These are phyloP conservation scores for Parochlus steinenii DNA, from an alignment of 2,888 invertebrate species.

Conservation along the genomic window DNA sequence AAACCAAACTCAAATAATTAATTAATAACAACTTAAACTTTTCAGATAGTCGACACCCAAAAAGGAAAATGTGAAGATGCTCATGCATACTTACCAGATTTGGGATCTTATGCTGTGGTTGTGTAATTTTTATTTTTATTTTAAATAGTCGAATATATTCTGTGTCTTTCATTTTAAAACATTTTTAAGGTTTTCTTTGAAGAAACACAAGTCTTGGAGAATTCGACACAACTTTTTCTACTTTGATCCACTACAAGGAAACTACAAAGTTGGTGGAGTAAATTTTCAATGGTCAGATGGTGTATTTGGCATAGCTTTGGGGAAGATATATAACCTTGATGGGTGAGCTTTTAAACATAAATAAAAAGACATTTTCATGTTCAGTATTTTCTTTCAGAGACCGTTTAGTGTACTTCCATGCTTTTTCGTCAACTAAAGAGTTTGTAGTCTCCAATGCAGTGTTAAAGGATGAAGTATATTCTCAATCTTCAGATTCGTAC, in stretches of 20 bases:
- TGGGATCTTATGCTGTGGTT: constrained; percentile 56
- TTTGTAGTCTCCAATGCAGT: constrained; percentile 63
- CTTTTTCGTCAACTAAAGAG: constrained; percentile 63
- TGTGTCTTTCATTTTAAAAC: no score
- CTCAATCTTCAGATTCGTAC: constrained; percentile 48
- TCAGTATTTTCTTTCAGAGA: no score
- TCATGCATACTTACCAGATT: constrained; percentile 60
- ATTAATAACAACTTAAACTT: constrained; percentile 15
- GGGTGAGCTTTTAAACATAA: no score
- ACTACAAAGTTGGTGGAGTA: constrained; percentile 58
- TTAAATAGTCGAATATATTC: no score
- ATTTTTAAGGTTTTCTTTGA: constrained; percentile 47
- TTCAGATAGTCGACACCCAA: constrained; percentile 51
- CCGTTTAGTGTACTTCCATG: constrained; percentile 65
- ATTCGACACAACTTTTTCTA: constrained; percentile 69
- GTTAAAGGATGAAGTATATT: constrained; percentile 52
- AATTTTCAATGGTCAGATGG: constrained; percentile 80
- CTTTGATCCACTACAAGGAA: constrained; percentile 62
- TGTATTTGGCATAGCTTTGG: constrained; percentile 56
- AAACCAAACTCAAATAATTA: constrained; percentile 4
- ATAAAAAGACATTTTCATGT: no score
- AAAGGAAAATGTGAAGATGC: constrained; percentile 55
- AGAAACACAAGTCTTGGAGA: constrained; percentile 59
- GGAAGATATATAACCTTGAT: constrained; percentile 33
- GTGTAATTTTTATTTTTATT: no score